Percentiles rank a stretch among this genome's conserved stretches.
Conservation (phyloP, 2,888 invertebrate genomes). For the Megalurothrips usitatus region DNA sequence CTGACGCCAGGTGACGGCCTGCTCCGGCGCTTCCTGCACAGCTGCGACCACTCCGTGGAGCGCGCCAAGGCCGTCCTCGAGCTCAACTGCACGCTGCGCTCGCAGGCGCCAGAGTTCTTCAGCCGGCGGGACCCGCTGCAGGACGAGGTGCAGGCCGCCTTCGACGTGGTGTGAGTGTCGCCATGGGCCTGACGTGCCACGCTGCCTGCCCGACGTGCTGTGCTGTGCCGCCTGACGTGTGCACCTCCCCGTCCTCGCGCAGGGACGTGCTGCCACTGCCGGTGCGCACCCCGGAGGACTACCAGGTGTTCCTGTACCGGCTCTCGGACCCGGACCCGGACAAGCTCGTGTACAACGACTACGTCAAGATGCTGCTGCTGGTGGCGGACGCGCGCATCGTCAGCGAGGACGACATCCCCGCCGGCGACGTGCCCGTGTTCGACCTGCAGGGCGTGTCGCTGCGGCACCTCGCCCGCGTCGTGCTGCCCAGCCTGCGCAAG, state of each 20-base stretch:
- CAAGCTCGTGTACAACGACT: constrained; percentile 61
- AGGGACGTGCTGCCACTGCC: constrained; percentile 67
- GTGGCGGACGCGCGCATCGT: constrained; percentile 62
- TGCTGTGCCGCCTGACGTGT: neutral
- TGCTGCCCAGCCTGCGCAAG: constrained; percentile 58
- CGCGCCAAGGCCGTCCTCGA: constrained; percentile 55
- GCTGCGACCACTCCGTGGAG: constrained; percentile 55
- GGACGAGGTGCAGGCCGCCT: constrained; percentile 52
- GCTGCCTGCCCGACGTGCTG: too few relatives aligned
- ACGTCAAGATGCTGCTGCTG: constrained; percentile 67
- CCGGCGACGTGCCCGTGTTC: constrained; percentile 67
- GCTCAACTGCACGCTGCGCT: constrained; percentile 56
- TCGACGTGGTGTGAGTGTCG: constrained; percentile 54
- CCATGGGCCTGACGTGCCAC: too few relatives aligned
- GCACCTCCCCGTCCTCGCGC: constrained; percentile 38
- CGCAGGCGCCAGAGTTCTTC: constrained; percentile 58
- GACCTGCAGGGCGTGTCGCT: constrained; percentile 62
- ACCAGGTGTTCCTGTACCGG: constrained; percentile 62
- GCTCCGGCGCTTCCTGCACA: constrained; percentile 54
- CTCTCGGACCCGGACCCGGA: constrained; percentile 59
- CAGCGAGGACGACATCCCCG: constrained; percentile 54
- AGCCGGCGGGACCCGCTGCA: constrained; percentile 55
- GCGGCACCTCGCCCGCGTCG: constrained; percentile 60
- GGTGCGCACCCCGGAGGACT: constrained; percentile 60
- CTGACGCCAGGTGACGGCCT: constrained; percentile 52